Base-by-base conservation (phyloP, 2,113 vertebrate genomes). In the Azemiops feae region DNA sequence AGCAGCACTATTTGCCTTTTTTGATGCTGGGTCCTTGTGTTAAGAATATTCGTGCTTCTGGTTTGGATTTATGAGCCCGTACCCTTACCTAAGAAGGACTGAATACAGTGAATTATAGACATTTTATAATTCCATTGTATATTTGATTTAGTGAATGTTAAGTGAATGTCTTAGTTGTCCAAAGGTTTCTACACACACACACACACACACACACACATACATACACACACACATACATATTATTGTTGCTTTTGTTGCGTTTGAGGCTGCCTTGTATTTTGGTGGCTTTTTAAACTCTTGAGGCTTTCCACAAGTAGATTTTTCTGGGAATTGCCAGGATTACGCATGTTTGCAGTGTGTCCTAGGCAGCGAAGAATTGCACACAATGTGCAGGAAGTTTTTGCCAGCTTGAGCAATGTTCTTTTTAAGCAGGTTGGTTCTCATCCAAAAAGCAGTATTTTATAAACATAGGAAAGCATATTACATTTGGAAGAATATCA, bases 351-450 rank as follows among this genome's bases (percentile, higher is more conserved):
- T 97, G 92, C 91, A 34, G 85, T 0, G 5, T 94, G 95, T 93
- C 96, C 97, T 93, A 96, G 96, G 96, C 95, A 95, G 95, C 96
- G 92, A 95, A 93, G 94, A 52, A 94, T 94, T 92, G 34, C 81
- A 94, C 89, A 88, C 86, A 95, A 91, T 92, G 50, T 53, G 47
- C 81, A 55, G 0, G 0, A 74, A 22, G 55, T 93, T 94, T 91
- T 94, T 96, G 94, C 94, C 69, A 53, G 90, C 89, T 85, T 0
- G 0, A 93, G 91, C 94, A 91, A 3, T 60, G 74, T 88, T 88
- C 54, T 87, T 88, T 12, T 34, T 92, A 93, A 94, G 69, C 81
- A 64, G 69, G 92, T 92, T 95, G 92, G 88, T 95, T 81, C 74
- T 92, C 25, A 93, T 91, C 86, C 93, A 95, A 58, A 0, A 0